Base-by-base conservation (phyloP, 1,140 invertebrate genomes). In the Drosophila lowei region DNA sequence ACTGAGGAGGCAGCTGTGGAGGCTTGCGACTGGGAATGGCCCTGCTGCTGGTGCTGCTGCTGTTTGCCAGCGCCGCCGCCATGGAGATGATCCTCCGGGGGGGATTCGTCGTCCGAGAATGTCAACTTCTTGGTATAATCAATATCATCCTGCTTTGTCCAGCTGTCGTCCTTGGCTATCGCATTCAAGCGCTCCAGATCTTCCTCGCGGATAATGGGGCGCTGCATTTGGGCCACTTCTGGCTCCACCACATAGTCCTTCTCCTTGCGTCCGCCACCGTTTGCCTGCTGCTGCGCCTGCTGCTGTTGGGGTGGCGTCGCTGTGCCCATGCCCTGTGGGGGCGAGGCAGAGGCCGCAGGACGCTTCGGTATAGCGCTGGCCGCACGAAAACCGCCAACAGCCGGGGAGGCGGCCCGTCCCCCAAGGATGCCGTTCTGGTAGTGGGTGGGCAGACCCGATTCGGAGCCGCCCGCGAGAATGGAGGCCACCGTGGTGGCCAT, bases 51-150 rank as follows among this genome's bases (percentile, higher is more conserved):
- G 23, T 77, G 61, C 49, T 56, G 57, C 4, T 53, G 71, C 48
- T 72, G 64, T 9, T 30, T 54, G 75, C 44, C 16, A 60, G n/a
- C 11, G 13, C 23, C 30, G 6, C 23, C 30, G 23, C 15, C 38
- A 28, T 52, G 72, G 28, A 70, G 74, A 15, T 62, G 55, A 34
- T 94, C 93, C 67, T 92, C 80, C 42, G 73, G 77, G 28, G 94
- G 93, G 7, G 92, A 89, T 92, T 98, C 97, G 77, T 98, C 97
- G 92, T 98, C 97, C 90, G 97, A 98, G 92, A 98, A 99, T 63
- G 96, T 95, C 71, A 99, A 92, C 92, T 98, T 98, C 93, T 98
- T 97, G 93, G 97, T 97, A 91, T 98, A 99, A 92, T 98, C 97
- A 90, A 98, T 97, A 90, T 98, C 97, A 91, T 97, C 97, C 70